phyloP scores from a whole-genome alignment of 2,888 invertebrate genomes.

The Polymixis lichenea region DNA sequence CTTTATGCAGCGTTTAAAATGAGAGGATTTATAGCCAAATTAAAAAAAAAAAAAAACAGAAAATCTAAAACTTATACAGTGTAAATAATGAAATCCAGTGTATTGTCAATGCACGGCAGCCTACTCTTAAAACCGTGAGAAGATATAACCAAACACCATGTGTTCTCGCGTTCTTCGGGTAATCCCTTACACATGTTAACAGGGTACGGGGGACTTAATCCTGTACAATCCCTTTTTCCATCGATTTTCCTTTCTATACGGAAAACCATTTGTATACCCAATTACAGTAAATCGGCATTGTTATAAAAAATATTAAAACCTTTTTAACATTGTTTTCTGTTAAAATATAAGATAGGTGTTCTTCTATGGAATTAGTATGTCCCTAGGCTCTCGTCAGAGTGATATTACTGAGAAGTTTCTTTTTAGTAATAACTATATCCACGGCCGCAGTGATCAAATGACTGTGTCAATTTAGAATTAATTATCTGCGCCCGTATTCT shows the following conservation, averaged over 20 bases:
- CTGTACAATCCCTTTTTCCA: conserved; percentile 2
- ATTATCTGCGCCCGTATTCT: neutral
- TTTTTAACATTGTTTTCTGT: neutral
- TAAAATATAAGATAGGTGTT: neutral
- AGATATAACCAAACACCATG: conserved; percentile 9
- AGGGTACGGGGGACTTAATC: conserved; percentile 14
- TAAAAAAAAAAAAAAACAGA: too few relatives aligned
- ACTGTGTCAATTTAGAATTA: neutral
- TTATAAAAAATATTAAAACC: neutral
- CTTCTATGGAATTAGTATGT: neutral
- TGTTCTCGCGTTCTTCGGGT: conserved; percentile 9
- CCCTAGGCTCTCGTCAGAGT: neutral
- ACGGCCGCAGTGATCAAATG: neutral
- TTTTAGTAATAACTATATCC: neutral
- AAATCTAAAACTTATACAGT: too few relatives aligned
- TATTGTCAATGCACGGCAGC: neutral
- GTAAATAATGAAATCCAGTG: too few relatives aligned
- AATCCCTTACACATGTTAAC: conserved; percentile 46
- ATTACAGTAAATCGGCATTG: neutral
- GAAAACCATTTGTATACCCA: neutral
- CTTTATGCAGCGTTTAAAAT: too few relatives aligned
- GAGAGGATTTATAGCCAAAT: too few relatives aligned
- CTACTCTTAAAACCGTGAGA: conserved; percentile 2
- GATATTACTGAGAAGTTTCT: too few relatives aligned
- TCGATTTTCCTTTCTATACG: conserved; percentile 11